A percentile compares a stretch with the other conserved stretches of the same genome.
phyloP scores from a whole-genome alignment of 2,888 invertebrate genomes.

The Ischnus inquisitorius region DNA sequence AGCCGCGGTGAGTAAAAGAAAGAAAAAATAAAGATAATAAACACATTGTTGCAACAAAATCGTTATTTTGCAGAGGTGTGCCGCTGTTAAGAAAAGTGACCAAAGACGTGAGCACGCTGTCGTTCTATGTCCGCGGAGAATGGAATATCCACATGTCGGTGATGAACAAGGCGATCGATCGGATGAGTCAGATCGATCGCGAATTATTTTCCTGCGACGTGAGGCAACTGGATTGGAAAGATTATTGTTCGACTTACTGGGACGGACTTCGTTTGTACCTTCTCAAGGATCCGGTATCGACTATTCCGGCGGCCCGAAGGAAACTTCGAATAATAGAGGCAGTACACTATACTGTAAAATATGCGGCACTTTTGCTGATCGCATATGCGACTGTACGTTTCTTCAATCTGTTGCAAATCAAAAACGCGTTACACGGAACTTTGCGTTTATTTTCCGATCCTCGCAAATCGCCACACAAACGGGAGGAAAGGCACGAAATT shows the following conservation, averaged over 20 bases:
- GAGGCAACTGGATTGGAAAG: constrained; percentile 74
- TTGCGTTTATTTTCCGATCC: no score
- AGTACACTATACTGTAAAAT: constrained; percentile 52
- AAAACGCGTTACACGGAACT: no score
- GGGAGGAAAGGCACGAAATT: no score
- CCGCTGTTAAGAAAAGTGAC: constrained; percentile 33
- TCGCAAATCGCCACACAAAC: no score
- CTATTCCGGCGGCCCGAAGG: constrained; percentile 56
- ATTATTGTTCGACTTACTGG: constrained; percentile 69
- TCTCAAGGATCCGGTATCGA: constrained; percentile 73
- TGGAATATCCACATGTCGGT: constrained; percentile 70
- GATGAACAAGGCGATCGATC: constrained; percentile 69
- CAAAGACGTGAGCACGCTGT: not conserved
- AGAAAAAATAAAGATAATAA: not conserved
- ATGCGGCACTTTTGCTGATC: not conserved
- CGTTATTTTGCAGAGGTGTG: constrained; percentile 31
- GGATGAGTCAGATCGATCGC: constrained; percentile 72
- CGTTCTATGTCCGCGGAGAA: constrained; percentile 52
- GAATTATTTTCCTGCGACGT: constrained; percentile 76
- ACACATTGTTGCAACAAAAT: not conserved
- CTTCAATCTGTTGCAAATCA: no score
- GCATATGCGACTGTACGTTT: constrained; percentile 7
- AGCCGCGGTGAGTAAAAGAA: constrained; percentile 74
- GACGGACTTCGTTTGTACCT: constrained; percentile 68
- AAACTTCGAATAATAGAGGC: constrained; percentile 59